Evolutionary conservation across 2,797 vertebrate species (phyloP), one percentile per base, ranked within the genome.

Genomic region (Eutrigla gurnardus): DNA sequence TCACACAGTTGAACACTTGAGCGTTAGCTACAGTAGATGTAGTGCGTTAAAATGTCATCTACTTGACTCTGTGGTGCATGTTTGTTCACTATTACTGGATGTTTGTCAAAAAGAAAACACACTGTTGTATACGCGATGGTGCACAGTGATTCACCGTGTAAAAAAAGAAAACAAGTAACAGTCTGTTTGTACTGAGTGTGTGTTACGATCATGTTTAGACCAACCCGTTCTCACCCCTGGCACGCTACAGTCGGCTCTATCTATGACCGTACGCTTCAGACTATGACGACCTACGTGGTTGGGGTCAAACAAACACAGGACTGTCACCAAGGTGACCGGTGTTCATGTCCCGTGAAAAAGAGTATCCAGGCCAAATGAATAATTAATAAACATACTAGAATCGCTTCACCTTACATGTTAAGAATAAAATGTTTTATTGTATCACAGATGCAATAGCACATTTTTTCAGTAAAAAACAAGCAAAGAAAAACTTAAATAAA

Each of bases 31-130:
- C 81, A 66, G 65, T 81, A 84, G 75, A 67, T 78, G 83, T 85
- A 85, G 83, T 82, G 68, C 84, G 77, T 88, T 80, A 62, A 69
- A 82, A 72, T 69, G 84, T 91, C 67, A 79, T 80, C 37, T 77
- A 68, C 59, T 77, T 82, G 55, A 81, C 63, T 88, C 76, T 87
- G 87, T 91, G 74, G 40, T 92, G 85, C 87, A 92, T 92, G 92
- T 91, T 90, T 81, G 80, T 91, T 88, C 65, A 72, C 39, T 91
- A 61, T 90, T 82, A 73, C 53, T 85, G 61, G 47, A 62, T 90
- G 76, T 91, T 52, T 75, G 89, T 91, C 77, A 54, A 75, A 80
- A 25, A 25, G 25, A 25, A 25, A 2, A 25, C 1, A 73, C 67
- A 85, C 54, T 63, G 83, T 85, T 69, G 75, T 81, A 60, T 77